phyloP scores from a whole-genome alignment of 2,888 invertebrate genomes.

The Yponomeuta evonymella region DNA sequence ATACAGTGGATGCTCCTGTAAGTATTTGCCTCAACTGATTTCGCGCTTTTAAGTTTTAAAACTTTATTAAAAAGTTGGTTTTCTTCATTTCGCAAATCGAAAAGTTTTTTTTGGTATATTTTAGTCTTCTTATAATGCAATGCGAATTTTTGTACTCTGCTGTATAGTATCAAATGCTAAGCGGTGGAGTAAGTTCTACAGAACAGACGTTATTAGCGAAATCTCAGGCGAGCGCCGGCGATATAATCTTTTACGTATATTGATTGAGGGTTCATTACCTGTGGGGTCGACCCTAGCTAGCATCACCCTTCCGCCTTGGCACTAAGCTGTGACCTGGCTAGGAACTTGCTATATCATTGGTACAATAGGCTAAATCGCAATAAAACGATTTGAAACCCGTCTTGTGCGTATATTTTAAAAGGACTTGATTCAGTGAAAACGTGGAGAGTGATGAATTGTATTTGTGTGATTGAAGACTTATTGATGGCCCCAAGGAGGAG shows the following conservation, averaged over 20 bases:
- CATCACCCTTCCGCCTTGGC: background rate
- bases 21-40: background rate
- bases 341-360: background rate
- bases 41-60: background rate
- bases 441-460: too few species aligned
- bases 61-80: background rate
- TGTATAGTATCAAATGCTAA: background rate
- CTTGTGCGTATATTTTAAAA: too few species aligned
- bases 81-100: background rate
- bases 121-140: background rate
- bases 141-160: background rate
- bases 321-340: background rate
- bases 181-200: background rate
- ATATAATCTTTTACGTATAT: constrained; percentile 41
- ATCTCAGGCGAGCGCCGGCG: constrained; percentile 21
- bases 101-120: background rate
- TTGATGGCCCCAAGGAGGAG: too few species aligned
- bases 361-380: too few species aligned
- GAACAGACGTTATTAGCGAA: background rate
- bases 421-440: too few species aligned
- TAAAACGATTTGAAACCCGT: too few species aligned
- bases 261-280: constrained; percentile 32
- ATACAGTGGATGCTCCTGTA: background rate
- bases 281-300: background rate
- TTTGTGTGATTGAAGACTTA: too few species aligned